Conservation (phyloP, 2,888 invertebrate genomes). For the Heliconius cydno region DNA sequence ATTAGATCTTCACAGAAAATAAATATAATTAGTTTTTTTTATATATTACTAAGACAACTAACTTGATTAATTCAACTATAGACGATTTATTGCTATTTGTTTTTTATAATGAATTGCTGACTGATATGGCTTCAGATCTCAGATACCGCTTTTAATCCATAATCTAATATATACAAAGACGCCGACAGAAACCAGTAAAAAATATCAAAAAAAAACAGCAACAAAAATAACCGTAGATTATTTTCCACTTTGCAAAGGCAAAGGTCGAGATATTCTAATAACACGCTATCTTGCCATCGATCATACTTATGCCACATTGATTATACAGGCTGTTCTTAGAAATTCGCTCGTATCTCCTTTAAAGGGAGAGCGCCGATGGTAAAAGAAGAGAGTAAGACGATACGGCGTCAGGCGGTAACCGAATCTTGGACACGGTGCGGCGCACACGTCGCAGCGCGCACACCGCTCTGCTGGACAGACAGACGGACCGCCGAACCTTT, state of each 20-base stretch:
- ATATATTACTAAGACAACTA: too few relatives aligned
- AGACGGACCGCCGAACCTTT: conserved; percentile 59
- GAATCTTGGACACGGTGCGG: conserved; percentile 58
- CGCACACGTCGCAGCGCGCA: conserved; percentile 65
- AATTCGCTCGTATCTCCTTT: conserved; percentile 43
- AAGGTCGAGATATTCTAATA: conserved; percentile 27
- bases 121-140: neutral
- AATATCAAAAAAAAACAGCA: neutral
- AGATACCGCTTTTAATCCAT: neutral
- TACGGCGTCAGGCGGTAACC: conserved; percentile 71
- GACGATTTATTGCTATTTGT: too few relatives aligned
- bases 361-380: conserved; percentile 44
- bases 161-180: neutral
- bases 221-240: neutral
- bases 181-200: conserved; percentile 3
- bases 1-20: too few relatives aligned
- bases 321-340: conserved; percentile 39
- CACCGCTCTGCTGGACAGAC: conserved; percentile 69
- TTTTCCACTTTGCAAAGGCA: neutral
- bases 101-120: neutral
- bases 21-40: too few relatives aligned
- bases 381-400: conserved; percentile 49
- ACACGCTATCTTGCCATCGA: conserved; percentile 30
- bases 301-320: conserved; percentile 42
- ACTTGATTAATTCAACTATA: too few relatives aligned